Evolutionary conservation across 2,888 invertebrate species (phyloP), one percentile per base, ranked within the genome.

Genomic region (Dioctria rufipes): DNA sequence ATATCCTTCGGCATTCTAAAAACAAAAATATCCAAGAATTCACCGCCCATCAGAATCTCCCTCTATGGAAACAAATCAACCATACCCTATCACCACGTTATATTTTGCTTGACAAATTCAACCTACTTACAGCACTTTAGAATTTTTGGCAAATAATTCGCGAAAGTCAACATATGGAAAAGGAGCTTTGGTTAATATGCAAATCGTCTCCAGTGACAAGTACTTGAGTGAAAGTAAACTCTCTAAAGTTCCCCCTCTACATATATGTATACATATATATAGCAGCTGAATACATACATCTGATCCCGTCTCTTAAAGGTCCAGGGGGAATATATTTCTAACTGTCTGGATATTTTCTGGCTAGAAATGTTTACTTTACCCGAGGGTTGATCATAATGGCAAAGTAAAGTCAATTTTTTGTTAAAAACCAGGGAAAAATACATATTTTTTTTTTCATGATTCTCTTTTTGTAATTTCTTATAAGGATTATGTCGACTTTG

Each of bases 301-400:
- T 25, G 25, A 25, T 25, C 25, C 25, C 25, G 25, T 25, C 25
- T 49, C 11, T 6, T 40, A 25, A 25, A 40, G 40, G 42, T 65
- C 65, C 65, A 3, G 65, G 65, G 65, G 65, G 65, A 65, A 25
- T 25, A 25, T 25, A 65, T 42, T 65, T 13, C 65, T 65, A 42
- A 42, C 65, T 40, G 65, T 6, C 42, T 5, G 65, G 42, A 65
- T 65, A n/a, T 65, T 25, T 25, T 25, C 25, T 25, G 25, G 42
- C n/a, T 39, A 65, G 65, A 69, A 46, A 71, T 71, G 71, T 71
- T 71, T 25, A 71, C 51, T 71, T 71, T 71, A 5, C 71, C 51
- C 39, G 8, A n/a, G 39, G 71, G 71, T 13, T 71, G 51, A 51
- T 71, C 39, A 25, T 71, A 71, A 71, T 71, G 71, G n/a, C 61